A percentile compares a stretch with the other conserved stretches of the same genome.
These are phyloP conservation scores for Melierax canorus DNA, from an alignment of 2,113 vertebrate genomes.

Conservation along the genomic window DNA sequence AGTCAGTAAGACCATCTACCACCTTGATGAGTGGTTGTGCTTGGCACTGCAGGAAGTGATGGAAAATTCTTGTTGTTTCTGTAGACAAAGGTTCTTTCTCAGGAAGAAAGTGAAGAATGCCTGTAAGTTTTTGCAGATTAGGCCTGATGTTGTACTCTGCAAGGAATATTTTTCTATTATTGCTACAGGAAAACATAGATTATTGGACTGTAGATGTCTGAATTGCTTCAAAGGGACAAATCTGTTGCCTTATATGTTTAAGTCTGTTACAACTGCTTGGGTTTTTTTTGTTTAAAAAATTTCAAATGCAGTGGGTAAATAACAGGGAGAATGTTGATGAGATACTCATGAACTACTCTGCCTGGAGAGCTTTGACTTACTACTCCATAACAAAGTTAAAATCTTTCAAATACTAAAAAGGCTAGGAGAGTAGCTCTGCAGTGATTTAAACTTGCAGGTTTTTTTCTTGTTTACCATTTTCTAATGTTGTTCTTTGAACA, in stretches of 20 bases:
- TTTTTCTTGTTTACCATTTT: background rate
- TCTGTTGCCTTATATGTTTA: background rate
- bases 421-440: background rate
- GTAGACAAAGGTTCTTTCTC: background rate
- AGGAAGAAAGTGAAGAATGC: background rate
- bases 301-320: background rate
- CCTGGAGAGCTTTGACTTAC: background rate
- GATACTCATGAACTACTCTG: background rate
- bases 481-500: background rate
- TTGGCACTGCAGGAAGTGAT: background rate
- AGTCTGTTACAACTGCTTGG: background rate
- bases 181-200: background rate
- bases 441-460: background rate
- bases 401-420: background rate
- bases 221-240: background rate
- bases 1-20: background rate
- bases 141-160: background rate
- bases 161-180: background rate
- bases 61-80: background rate
- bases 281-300: background rate
- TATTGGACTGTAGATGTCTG: background rate
- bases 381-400: background rate
- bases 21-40: background rate
- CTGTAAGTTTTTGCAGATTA: background rate
- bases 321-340: background rate